Base-by-base conservation (phyloP, 2,888 invertebrate genomes). In the Apodemia duryi region DNA sequence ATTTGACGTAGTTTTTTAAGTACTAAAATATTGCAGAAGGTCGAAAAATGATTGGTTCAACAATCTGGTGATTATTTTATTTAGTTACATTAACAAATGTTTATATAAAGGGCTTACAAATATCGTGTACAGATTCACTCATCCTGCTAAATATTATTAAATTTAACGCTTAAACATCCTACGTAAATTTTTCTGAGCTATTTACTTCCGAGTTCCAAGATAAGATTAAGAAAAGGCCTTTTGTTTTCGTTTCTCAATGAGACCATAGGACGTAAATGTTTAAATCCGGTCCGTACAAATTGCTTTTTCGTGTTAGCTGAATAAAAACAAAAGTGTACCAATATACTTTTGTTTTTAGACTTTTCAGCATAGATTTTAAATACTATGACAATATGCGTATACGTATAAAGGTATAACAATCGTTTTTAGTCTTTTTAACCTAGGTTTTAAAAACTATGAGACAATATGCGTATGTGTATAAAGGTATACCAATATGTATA, bases 201-300 rank as follows among this genome's bases (percentile, higher is more conserved):
- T 49, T 2, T 49, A n/a, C 49, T 49, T 49, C n/a, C n/a, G n/a
- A 49, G 13, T 46, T n/a, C 6, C n/a, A 49, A 43, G 43, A 43
- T 41, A 13, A 46, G 62, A 62, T 46, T 11, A 46, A 62, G 29
- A 28, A 29, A 11, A 11, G 29, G 11, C 41, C 62, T 62, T 63
- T 49, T 46, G 46, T 57, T 57, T 2, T 11, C 35, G 32, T 57
- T 57, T 57, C 57, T 32, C 32, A 57, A 35, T 6, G 6, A 32
- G 57, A 11, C 35, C 13, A 57, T 57, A 32, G 57, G 57, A 57
- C 57, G 57, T 57, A 57, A 57, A 57, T 57, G 57, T 57, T 57
- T 57, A 57, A 57, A 57, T 57, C 57, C 57, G 57, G 57, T 57
- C 32, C 13, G 32, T 32, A 32, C 57, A 57, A 57, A 57, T 57